Conservation (phyloP, 2,888 invertebrate genomes). For the Pammene fasciana region DNA sequence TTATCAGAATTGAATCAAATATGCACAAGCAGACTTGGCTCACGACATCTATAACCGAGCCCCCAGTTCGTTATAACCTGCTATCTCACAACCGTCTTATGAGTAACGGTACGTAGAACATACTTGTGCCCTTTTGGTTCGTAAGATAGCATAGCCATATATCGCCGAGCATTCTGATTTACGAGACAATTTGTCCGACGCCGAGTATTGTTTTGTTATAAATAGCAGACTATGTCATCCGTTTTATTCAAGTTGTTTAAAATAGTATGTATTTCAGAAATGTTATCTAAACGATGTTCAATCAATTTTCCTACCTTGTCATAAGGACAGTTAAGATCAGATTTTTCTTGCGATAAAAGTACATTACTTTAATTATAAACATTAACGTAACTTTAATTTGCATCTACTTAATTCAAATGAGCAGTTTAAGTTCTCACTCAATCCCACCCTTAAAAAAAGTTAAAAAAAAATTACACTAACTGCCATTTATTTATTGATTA, state of each 20-base stretch:
- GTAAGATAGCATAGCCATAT: slow-evolving; percentile 30
- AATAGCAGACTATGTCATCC: slow-evolving; percentile 31
- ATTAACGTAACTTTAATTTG: too few relatives aligned
- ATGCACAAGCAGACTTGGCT: slow-evolving; percentile 32
- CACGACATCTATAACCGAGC: slow-evolving; percentile 32
- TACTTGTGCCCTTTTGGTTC: slow-evolving; percentile 15
- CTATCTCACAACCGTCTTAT: not conserved
- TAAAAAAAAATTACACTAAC: slow-evolving; percentile 25
- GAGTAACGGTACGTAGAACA: too few relatives aligned
- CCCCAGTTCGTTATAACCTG: slow-evolving; percentile 28
- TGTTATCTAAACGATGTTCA: not conserved
- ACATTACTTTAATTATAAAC: too few relatives aligned
- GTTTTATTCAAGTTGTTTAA: slow-evolving; percentile 5
- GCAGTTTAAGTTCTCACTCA: not conserved
- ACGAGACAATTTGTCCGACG: slow-evolving; percentile 43
- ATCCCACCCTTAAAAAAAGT: slow-evolving; percentile 20
- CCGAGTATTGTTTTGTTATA: slow-evolving; percentile 41
- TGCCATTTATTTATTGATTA: slow-evolving; percentile 33
- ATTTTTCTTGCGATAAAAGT: too few relatives aligned
- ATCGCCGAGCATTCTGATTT: slow-evolving; percentile 42
- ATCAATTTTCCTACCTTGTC: not conserved
- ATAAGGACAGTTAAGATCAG: too few relatives aligned
- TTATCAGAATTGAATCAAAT: slow-evolving; percentile 15
- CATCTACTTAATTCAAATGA: not conserved
- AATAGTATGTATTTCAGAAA: slow-evolving; percentile 3